Percentiles rank a stretch among this genome's conserved stretches.
Conservation (phyloP, 2,797 vertebrate species). For the Amniataba percoides region DNA sequence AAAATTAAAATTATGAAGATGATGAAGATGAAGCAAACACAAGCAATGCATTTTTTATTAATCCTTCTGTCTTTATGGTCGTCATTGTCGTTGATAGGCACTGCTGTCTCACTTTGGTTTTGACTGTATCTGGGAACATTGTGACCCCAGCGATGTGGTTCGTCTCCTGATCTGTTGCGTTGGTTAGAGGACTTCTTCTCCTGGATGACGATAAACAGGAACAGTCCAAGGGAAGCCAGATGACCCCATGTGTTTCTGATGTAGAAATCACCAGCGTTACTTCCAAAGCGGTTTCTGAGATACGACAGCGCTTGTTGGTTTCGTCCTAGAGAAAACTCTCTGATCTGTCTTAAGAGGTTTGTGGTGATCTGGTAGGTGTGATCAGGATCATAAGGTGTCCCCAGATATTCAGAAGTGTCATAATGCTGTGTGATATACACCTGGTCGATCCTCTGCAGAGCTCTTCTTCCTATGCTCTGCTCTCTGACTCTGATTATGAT, state of each 20-base stretch:
- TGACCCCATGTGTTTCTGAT: conserved; percentile 53
- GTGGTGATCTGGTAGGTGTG: conserved; percentile 67
- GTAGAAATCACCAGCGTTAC: conserved; percentile 7
- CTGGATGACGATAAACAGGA: conserved; percentile 69
- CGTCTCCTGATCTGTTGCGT: conserved; percentile 6
- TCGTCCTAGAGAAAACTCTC: conserved; percentile 56
- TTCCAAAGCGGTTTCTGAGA: conserved; percentile 57
- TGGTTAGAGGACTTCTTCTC: conserved; percentile 28
- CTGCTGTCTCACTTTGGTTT: conserved; percentile 41
- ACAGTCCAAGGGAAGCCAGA: conserved; percentile 69
- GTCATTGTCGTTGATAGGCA: conserved; percentile 47
- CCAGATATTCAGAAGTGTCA: conserved; percentile 8
- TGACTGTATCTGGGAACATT: conserved; percentile 29
- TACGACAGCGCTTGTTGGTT: conserved; percentile 13
- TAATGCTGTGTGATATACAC: conserved; percentile 79
- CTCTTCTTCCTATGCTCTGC: not conserved
- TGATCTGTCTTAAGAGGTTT: conserved; percentile 66
- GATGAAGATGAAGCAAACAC: not conserved
- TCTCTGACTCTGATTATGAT: conserved; percentile 68
- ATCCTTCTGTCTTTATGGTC: not conserved
- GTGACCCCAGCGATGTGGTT: not conserved
- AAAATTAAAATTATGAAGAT: not conserved
- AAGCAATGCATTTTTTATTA: conserved; percentile 12
- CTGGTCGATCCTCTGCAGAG: conserved; percentile 40
- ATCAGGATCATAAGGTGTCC: conserved; percentile 64